phyloP scores from a whole-genome alignment of 2,113 vertebrate species.

The Cyprinodon variegatus region DNA sequence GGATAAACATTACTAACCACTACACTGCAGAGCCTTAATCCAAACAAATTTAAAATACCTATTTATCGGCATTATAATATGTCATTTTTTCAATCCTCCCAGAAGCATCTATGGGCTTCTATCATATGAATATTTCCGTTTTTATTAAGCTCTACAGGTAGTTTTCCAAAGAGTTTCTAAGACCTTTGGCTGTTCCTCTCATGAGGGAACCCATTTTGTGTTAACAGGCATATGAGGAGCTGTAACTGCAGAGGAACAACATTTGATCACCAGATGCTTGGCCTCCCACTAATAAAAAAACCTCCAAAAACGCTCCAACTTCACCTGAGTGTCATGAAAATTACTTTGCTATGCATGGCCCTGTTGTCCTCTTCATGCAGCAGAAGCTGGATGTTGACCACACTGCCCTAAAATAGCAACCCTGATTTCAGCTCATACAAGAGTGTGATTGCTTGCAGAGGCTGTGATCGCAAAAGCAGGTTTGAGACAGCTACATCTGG shows the following conservation, averaged over 20 bases:
- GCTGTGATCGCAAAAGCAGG: conserved; percentile 24
- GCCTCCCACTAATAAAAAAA: conserved; percentile 34
- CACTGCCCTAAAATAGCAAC: conserved; percentile 42
- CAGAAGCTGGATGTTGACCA: conserved; percentile 20
- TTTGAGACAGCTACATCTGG: neutral
- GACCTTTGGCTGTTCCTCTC: conserved; percentile 23
- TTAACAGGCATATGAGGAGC: conserved; percentile 51
- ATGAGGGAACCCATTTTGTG: conserved; percentile 39
- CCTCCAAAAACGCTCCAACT: conserved; percentile 66
- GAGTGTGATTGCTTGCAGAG: conserved; percentile 60
- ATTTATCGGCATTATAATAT: neutral
- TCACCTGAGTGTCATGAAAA: conserved; percentile 51
- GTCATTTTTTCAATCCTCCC: neutral
- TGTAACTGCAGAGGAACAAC: conserved; percentile 46
- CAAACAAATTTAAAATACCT: neutral
- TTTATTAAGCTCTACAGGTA: neutral
- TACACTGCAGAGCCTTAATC: neutral
- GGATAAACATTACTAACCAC: neutral
- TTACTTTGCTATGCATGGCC: conserved; percentile 55
- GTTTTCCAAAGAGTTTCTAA: conserved; percentile 22
- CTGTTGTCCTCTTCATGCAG: conserved; percentile 30
- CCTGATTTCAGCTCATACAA: conserved; percentile 14
- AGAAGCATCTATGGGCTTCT: neutral
- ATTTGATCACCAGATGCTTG: conserved; percentile 76
- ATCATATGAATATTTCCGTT: neutral